Conservation (phyloP, 1,140 invertebrate genomes). For the Wiebesia pumilae region DNA sequence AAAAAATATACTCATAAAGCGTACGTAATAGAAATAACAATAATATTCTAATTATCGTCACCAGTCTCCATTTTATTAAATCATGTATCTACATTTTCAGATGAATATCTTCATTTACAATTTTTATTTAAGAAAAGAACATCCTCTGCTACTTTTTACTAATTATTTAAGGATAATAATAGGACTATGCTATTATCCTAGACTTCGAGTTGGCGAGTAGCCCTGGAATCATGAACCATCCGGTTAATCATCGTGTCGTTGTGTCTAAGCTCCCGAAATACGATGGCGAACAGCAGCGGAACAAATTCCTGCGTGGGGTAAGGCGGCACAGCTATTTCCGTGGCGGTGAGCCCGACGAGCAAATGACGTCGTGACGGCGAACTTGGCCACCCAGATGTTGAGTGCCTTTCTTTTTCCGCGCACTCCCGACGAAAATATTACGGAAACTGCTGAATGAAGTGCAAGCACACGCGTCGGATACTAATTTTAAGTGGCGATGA, state of each 20-base stretch:
- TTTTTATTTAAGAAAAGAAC: no score
- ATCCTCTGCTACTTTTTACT: no score
- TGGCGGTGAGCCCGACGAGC: neutral
- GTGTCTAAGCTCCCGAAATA: conserved; percentile 25
- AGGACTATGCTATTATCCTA: no score
- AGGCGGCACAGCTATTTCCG: neutral
- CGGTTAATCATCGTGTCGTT: neutral
- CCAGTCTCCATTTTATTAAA: no score
- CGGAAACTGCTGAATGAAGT: conserved; percentile 40
- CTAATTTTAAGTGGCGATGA: conserved; percentile 22
- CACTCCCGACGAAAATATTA: conserved; percentile 16
- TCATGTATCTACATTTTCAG: no score
- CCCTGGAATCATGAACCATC: conserved; percentile 12
- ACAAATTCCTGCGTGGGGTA: neutral
- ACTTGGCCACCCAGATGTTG: conserved; percentile 36
- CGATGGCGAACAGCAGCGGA: neutral
- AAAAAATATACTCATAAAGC: no score
- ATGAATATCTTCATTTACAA: no score
- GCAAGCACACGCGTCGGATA: neutral
- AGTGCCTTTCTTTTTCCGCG: conserved; percentile 18
- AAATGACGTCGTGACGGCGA: conserved; percentile 27
- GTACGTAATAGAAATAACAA: no score
- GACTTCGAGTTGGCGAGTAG: neutral
- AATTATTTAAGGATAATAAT: no score
- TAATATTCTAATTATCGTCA: no score